Evolutionary conservation across 2,888 invertebrate genomes (phyloP).

Genomic region (Pheosia gnoma): DNA sequence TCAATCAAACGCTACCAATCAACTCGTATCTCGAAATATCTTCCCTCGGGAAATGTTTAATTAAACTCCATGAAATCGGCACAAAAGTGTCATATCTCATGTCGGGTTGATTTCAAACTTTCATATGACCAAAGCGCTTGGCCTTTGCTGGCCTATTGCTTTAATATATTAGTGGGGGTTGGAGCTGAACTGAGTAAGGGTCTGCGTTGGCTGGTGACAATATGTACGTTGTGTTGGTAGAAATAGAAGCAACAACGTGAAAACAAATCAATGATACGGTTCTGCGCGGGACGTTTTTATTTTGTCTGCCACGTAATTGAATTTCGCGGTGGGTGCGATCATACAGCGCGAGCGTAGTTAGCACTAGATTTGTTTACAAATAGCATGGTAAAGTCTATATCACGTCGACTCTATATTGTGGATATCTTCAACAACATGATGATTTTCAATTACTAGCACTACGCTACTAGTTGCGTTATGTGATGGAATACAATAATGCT

Average conservation of each 20-base stretch:
- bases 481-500: too few relatives aligned
- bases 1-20: conserved; percentile 61
- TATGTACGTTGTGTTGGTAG: conserved; percentile 49
- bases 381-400: conserved; percentile 40
- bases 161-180: conserved; percentile 15
- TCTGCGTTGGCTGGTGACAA: conserved; percentile 52
- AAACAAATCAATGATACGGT: conserved; percentile 76
- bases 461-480: too few relatives aligned
- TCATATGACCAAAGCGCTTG: conserved; percentile 48
- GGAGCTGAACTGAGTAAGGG: conserved; percentile 24
- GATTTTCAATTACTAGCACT: too few relatives aligned
- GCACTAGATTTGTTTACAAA: conserved; percentile 55
- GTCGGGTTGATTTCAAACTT: conserved; percentile 49
- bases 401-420: conserved; percentile 28
- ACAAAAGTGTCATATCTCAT: conserved; percentile 64
- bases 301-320: conserved; percentile 79
- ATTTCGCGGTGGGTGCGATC: conserved; percentile 74
- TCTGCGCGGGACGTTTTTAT: conserved; percentile 70
- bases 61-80: conserved; percentile 66
- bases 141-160: conserved; percentile 34
- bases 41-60: conserved; percentile 60
- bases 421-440: too few relatives aligned
- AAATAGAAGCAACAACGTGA: conserved; percentile 63
- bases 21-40: conserved; percentile 46
- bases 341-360: conserved; percentile 54